A percentile compares a stretch with the other conserved stretches of the same genome.
These are phyloP conservation scores for Drosophila incognita DNA, from an alignment of 2,888 invertebrate genomes.

Conservation along the genomic window DNA sequence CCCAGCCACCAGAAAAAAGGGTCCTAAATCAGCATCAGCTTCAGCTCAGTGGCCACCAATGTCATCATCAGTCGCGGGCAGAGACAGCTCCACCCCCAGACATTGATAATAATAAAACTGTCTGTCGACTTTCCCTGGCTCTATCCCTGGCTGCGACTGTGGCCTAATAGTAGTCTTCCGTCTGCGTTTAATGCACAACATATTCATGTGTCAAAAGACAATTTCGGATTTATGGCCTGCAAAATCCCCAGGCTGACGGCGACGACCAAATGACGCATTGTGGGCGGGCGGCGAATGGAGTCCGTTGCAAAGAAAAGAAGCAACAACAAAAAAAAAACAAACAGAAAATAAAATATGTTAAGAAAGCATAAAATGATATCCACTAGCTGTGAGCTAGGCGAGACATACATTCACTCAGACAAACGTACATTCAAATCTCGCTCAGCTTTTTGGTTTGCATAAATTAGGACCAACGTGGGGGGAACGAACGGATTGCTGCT, in stretches of 20 bases:
- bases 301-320: conserved; percentile 24
- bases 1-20: conserved; percentile 9
- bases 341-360: conserved; percentile 72
- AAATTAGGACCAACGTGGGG: conserved; percentile 61
- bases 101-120: conserved; percentile 74
- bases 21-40: conserved; percentile 60
- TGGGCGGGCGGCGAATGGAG: conserved; percentile 38
- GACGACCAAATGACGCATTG: conserved; percentile 63
- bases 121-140: conserved; percentile 46
- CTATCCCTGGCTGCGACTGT: conserved; percentile 27
- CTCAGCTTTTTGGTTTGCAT: conserved; percentile 73
- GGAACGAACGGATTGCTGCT: conserved; percentile 3
- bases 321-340: conserved; percentile 37
- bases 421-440: conserved; percentile 59
- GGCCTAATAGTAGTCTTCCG: conserved; percentile 47
- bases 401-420: conserved; percentile 26
- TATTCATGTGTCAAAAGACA: conserved; percentile 83
- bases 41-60: conserved; percentile 70
- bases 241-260: conserved; percentile 60
- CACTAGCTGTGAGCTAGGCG: conserved; percentile 35
- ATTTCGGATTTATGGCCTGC: conserved; percentile 81
- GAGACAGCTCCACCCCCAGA: conserved; percentile 28
- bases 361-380: conserved; percentile 81
- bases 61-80: conserved; percentile 66
- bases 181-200: conserved; percentile 80